Evolutionary conservation across 2,113 vertebrate species (phyloP), one percentile per base, ranked within the genome.

Genomic region (Osmerus eperlanus): DNA sequence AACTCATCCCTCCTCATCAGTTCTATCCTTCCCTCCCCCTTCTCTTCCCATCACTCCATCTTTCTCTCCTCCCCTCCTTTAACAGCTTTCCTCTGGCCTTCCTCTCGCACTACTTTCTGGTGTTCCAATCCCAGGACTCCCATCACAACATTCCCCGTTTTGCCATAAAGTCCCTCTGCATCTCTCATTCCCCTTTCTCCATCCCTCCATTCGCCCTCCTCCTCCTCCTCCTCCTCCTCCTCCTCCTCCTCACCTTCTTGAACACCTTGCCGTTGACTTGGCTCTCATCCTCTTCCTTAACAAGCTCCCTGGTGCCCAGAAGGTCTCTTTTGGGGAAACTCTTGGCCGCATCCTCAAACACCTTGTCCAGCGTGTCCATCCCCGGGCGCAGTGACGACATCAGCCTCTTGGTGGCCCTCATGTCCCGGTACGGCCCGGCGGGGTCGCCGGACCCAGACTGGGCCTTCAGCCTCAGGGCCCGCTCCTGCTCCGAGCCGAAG

Each of bases 211-310:
- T 52, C n/a, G n/a, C n/a, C 56, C 58, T 56, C 3, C 23, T 66
- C 23, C 53, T 28, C 2, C 32, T 53, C 14, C 23, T 75, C 86
- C n/a, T n/a, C n/a, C n/a, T n/a, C 56, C 58, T 56, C 3, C 23
- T 66, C 23, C 53, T 28, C 2, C 32, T 53, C 14, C 23, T 75
- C 86, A 97, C 97, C 96, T 99, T 99, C 72, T 97, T 98, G 90
- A 97, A 97, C 82, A 97, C 79, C 83, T 95, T 97, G 66, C 96
- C 97, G 13, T 96, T 96, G 58, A 92, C 92, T 70, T 97, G 96
- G n/a, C 87, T 81, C 92, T 98, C 96, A 67, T 98, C 96, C 84
- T 97, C 96, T 78, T 98, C 95, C 16, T 91, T 95, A 64, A 99
- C 89, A 79, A 98, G 75, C 86, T 96, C 93, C 71, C 97, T 93